Percentiles rank a stretch among this genome's conserved stretches.
These are phyloP conservation scores for Tridacna crocea DNA, from an alignment of 2,888 invertebrate genomes.

Conservation along the genomic window DNA sequence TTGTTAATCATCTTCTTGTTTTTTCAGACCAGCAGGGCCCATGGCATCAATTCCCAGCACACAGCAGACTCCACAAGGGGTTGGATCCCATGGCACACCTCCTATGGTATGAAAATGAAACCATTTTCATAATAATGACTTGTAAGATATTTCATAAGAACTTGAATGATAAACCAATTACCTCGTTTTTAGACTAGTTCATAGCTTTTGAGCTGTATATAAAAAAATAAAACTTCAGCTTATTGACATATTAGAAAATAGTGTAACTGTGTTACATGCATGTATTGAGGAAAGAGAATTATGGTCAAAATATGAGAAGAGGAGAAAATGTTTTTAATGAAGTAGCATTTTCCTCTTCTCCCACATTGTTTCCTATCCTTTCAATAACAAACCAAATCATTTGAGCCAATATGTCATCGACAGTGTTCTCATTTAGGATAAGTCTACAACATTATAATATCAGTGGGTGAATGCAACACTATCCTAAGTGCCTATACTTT, in stretches of 20 bases:
- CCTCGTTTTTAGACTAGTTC: no score
- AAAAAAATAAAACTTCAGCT: background rate
- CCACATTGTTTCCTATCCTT: background rate
- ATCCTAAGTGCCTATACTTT: no score
- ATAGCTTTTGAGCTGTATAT: background rate
- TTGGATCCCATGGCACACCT: conserved; percentile 29
- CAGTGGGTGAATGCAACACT: no score
- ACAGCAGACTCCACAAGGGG: conserved; percentile 27
- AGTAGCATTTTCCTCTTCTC: background rate
- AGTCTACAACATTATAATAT: no score
- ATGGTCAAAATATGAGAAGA: no score
- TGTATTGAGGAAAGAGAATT: no score
- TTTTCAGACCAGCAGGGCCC: background rate
- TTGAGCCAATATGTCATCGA: background rate
- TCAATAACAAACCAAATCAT: background rate
- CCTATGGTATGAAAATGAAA: conserved; percentile 31
- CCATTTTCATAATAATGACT: background rate
- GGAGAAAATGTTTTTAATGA: background rate
- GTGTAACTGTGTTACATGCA: no score
- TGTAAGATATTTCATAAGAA: background rate
- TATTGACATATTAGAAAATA: background rate
- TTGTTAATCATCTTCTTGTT: background rate
- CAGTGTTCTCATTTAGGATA: no score
- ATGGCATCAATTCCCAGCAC: conserved; percentile 18
- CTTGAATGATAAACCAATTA: background rate